Conservation (phyloP, 2,888 invertebrate species). For the Drosophila koepferae region DNA sequence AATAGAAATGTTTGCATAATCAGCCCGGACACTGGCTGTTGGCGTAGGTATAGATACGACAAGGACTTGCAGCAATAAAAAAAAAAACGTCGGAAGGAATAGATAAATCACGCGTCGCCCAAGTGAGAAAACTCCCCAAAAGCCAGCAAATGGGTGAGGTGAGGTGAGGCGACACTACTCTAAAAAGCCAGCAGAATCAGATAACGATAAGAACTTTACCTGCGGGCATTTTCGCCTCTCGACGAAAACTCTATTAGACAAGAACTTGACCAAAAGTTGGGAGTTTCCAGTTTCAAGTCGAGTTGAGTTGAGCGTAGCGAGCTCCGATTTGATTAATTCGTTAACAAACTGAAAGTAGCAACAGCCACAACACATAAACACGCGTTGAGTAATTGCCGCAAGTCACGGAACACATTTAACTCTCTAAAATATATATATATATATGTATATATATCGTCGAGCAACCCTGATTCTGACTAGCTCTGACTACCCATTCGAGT, state of each 20-base stretch:
- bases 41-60: slow-evolving; percentile 8
- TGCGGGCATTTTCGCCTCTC: slow-evolving; percentile 42
- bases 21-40: slow-evolving; percentile 38
- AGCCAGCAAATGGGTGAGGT: background rate
- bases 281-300: slow-evolving; percentile 22
- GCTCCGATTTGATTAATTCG: slow-evolving; percentile 84
- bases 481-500: slow-evolving; percentile 15
- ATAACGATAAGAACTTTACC: slow-evolving; percentile 47
- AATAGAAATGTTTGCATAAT: slow-evolving; percentile 73
- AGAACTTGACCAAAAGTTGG: slow-evolving; percentile 6
- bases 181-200: slow-evolving; percentile 34
- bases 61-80: slow-evolving; percentile 45
- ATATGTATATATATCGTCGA: slow-evolving; percentile 28
- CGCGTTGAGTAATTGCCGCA: slow-evolving; percentile 77
- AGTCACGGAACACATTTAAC: slow-evolving; percentile 69
- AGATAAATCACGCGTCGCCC: slow-evolving; percentile 70
- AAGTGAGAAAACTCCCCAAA: slow-evolving; percentile 75
- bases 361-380: slow-evolving; percentile 59
- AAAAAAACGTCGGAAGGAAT: slow-evolving; percentile 74
- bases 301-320: background rate
- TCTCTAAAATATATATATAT: slow-evolving; percentile 21
- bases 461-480: slow-evolving; percentile 33
- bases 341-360: slow-evolving; percentile 84
- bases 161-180: slow-evolving; percentile 28
- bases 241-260: slow-evolving; percentile 75